Conservation (phyloP, 2,113 vertebrate genomes). For the human (Homo sapiens) region GRCh38 chr6:122029501-122030000, state of each 20-base stretch:
- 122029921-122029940: background rate
- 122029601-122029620: background rate
- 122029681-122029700: background rate
- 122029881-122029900: background rate
- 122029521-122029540: background rate
- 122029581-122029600: background rate
- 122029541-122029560: background rate
- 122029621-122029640: background rate
- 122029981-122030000: background rate
- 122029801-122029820: background rate
- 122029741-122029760: background rate
- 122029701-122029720: background rate
- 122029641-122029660: background rate
- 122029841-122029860: background rate
- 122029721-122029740: background rate
- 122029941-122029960: background rate
- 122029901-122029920: background rate
- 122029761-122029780: background rate
- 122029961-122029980: background rate
- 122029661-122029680: background rate
- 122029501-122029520: background rate
- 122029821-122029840: background rate
- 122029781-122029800: background rate
- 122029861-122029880: background rate
- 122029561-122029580: background rate